Conservation (phyloP, 2,888 invertebrate genomes). For the Brachypalpus laphriformis region DNA sequence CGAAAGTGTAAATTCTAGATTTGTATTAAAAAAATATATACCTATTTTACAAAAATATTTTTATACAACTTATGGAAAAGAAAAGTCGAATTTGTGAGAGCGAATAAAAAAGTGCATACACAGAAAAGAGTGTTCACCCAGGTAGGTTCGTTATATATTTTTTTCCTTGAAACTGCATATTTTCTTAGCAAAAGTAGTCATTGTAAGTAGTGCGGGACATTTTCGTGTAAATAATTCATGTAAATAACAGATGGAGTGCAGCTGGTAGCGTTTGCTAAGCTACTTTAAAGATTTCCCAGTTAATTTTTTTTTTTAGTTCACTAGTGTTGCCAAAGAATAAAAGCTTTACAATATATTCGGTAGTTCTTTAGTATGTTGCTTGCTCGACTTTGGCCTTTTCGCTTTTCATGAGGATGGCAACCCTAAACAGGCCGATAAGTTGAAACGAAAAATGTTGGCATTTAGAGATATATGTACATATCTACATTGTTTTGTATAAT, state of each 20-base stretch:
- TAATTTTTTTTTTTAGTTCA: neutral
- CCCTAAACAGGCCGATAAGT: neutral
- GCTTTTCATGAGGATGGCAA: neutral
- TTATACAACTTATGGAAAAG: conserved; percentile 35
- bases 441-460: neutral
- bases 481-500: neutral
- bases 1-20: conserved; percentile 27
- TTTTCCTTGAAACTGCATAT: neutral
- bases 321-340: conserved; percentile 13
- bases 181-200: neutral
- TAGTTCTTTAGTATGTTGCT: neutral
- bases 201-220: neutral
- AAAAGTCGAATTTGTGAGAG: neutral
- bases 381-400: neutral
- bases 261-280: neutral
- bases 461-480: neutral
- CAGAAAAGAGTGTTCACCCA: conserved; percentile 24
- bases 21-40: conserved; percentile 32
- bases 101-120: conserved; percentile 31
- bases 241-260: neutral
- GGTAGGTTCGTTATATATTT: conserved; percentile 24
- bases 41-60: conserved; percentile 46
- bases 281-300: neutral
- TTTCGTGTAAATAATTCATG: conserved; percentile 15
- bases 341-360: too few relatives aligned